These are phyloP conservation scores for Trichopoda pennipes DNA, from an alignment of 2,888 invertebrate genomes.

Conservation along the genomic window DNA sequence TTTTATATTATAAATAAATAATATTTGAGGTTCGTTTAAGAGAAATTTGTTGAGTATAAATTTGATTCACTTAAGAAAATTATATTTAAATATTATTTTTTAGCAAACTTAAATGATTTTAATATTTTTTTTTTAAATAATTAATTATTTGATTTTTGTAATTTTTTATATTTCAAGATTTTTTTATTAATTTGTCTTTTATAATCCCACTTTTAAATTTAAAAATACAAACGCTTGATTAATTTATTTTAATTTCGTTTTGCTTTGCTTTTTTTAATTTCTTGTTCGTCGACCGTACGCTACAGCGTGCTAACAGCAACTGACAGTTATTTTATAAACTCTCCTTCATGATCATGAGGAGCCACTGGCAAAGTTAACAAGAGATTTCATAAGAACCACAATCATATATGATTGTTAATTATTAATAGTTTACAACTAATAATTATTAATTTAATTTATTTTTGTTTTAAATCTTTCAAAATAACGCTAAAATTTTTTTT, in stretches of 20 bases:
- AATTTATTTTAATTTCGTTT: background rate
- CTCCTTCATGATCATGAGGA: constrained; percentile 52
- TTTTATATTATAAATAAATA: too few relatives aligned
- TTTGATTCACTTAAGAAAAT: constrained; percentile 11
- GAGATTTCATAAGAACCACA: background rate
- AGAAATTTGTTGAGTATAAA: background rate
- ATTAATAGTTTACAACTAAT: constrained; percentile 17
- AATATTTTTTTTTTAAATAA: constrained; percentile 1
- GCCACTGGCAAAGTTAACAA: constrained; percentile 3
- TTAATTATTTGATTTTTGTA: too few relatives aligned
- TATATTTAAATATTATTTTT: background rate
- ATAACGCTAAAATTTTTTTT: too few relatives aligned
- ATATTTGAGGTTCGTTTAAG: constrained; percentile 1
- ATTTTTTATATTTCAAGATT: constrained; percentile 9
- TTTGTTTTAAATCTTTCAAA: too few relatives aligned
- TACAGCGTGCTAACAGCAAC: constrained; percentile 65
- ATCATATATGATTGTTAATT: constrained; percentile 22
- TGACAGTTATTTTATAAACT: constrained; percentile 50
- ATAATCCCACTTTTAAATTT: constrained; percentile 17
- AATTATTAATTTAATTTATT: too few relatives aligned
- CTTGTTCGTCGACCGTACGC: constrained; percentile 60
- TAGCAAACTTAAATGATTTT: background rate
- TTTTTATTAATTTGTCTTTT: constrained; percentile 5
- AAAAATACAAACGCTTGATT: constrained; percentile 18
- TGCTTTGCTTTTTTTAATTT: constrained; percentile 16